Evolutionary conservation across 2,888 invertebrate species (phyloP).

Genomic region (Mythimna impura): DNA sequence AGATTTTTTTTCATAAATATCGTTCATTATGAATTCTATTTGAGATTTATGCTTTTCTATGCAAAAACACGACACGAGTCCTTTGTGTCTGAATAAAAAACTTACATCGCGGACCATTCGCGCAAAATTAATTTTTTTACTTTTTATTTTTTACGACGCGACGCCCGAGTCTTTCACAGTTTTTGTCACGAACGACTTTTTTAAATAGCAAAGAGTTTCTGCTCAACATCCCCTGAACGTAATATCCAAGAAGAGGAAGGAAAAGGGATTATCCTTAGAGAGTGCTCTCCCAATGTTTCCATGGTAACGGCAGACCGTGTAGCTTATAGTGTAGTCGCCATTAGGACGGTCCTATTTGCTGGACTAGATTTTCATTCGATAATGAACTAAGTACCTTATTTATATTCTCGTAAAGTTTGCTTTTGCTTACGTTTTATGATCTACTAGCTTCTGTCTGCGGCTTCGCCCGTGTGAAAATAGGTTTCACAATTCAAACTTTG

Average conservation of each 20-base stretch:
- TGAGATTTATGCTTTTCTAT: not conserved
- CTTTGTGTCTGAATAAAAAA: constrained; percentile 32
- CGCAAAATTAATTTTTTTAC: constrained; percentile 18
- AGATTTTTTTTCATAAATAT: not conserved
- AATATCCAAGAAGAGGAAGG: constrained; percentile 33
- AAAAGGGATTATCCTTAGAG: constrained; percentile 42
- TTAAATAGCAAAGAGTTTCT: constrained; percentile 53
- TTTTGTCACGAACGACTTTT: constrained; percentile 34
- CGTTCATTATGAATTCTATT: not conserved
- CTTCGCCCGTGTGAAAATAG: too few species aligned
- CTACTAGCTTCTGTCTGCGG: too few species aligned
- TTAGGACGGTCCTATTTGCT: constrained; percentile 1
- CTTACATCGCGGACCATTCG: constrained; percentile 10
- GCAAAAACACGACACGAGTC: constrained; percentile 16
- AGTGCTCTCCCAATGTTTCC: constrained; percentile 32
- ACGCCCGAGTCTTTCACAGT: constrained; percentile 24
- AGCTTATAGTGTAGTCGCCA: constrained; percentile 1
- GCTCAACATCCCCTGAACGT: constrained; percentile 21
- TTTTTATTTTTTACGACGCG: constrained; percentile 27
- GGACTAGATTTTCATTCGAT: constrained; percentile 10
- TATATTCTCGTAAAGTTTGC: not conserved
- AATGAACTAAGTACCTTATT: constrained; percentile 3
- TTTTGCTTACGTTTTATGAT: not conserved
- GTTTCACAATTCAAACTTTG: too few species aligned
- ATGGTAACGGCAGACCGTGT: constrained; percentile 17